Evolutionary conservation across 53 echinoderm and acorn worm species (phyloP).

Genomic region (Holothuria scabra): DNA sequence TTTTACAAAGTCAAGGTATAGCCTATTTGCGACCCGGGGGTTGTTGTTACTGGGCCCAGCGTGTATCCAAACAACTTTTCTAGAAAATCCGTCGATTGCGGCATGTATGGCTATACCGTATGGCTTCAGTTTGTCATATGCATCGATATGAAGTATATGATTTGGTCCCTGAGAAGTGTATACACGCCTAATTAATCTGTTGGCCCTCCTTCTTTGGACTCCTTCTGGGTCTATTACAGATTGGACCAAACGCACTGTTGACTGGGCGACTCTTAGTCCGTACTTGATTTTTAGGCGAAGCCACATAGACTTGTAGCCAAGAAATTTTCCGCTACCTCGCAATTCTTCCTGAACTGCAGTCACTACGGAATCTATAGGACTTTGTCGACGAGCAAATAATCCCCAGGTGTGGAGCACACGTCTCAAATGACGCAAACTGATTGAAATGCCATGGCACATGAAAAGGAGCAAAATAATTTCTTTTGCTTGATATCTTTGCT

Average conservation of each 20-base stretch:
- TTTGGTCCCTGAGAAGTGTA: slow-evolving; percentile 6
- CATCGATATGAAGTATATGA: slow-evolving; percentile 16
- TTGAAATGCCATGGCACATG: too few relatives aligned
- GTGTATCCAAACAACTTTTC: slow-evolving; percentile 13
- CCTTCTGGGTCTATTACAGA: slow-evolving; percentile 18
- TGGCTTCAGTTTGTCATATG: not conserved
- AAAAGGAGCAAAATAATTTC: too few relatives aligned
- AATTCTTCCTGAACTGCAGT: not conserved
- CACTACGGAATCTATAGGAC: not conserved
- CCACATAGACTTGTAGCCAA: slow-evolving; percentile 32
- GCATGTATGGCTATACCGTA: not conserved
- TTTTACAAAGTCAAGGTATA: slow-evolving; percentile 9
- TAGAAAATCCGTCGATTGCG: slow-evolving; percentile 37
- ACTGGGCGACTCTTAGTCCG: not conserved
- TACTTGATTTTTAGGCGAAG: not conserved
- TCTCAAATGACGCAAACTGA: too few relatives aligned
- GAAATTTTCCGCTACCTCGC: not conserved
- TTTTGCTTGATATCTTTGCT: too few relatives aligned
- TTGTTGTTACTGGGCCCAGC: not conserved
- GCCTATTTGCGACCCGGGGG: not conserved
- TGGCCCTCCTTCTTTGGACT: not conserved
- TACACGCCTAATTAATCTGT: not conserved
- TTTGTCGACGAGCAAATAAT: too few relatives aligned
- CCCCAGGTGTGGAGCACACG: too few relatives aligned
- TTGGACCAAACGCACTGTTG: not conserved